Evolutionary conservation across 1,140 invertebrate genomes (phyloP), one percentile per base, ranked within the genome.

Genomic region (Acromyrmex charruanus): DNA sequence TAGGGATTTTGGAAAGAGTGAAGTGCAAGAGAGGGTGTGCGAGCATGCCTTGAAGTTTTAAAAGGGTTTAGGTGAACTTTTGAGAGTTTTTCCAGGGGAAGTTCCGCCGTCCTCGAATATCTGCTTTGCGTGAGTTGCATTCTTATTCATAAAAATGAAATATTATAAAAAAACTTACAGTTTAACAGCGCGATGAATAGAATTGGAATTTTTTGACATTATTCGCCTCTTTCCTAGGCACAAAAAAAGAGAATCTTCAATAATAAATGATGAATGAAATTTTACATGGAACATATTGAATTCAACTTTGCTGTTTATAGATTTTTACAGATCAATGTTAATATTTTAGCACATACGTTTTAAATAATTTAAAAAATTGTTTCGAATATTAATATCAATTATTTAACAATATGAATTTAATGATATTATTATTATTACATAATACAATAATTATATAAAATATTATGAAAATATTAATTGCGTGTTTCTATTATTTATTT

Each of bases 81-180:
- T 9, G 28, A 61, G 35, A 84, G 69, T 44, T 39, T 84, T 82
- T 74, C 55, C n/a, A 18, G 18, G 35, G 53, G 18, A 84, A 84
- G 69, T 84, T 84, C 39, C 25, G 14, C 2, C 55, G 39, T 49
- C 55, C 39, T 84, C 25, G 69, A 81, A 81, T 68, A 75, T 84
- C 55, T 84, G 69, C 80, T 84, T 75, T 44, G 80, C 80, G 80
- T 84, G 80, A 35, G 39, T 39, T 61, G 80, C 80, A 84, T 84
- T 84, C 55, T 84, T 84, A 84, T 84, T 84, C 80, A 84, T 84
- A 84, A 84, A 74, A 28, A 28, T 84, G 69, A 84, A 63, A 84
- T 84, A 84, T 84, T 75, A 55, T 75, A 75, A 63, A 63, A 31
- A 75, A 74, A 0, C 69, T 84, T 71, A 74, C 55, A 58, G 25